Evolutionary conservation across 1,140 invertebrate species (phyloP).

Genomic region (Steinernema khuongi): DNA sequence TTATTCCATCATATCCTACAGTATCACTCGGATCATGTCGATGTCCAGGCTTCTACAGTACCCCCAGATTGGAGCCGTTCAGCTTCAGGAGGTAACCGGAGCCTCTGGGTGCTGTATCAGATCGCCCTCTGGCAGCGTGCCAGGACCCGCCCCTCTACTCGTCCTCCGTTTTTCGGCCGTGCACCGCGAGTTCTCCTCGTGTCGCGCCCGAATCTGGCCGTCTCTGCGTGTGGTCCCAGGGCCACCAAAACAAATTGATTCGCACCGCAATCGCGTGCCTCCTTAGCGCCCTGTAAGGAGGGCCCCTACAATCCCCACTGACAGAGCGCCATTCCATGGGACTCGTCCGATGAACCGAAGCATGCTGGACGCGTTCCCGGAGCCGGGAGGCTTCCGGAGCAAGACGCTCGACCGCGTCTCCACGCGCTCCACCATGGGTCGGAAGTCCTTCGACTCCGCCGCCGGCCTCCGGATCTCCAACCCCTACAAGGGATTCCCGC

Average conservation of each 20-base stretch:
- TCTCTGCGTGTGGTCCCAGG: no score
- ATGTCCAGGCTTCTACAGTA: not conserved
- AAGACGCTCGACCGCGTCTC: not conserved
- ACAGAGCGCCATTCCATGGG: not conserved
- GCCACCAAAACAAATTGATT: no score
- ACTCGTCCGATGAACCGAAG: not conserved
- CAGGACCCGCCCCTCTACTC: not conserved
- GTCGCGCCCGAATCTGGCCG: no score
- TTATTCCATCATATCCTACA: no score
- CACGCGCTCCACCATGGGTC: not conserved
- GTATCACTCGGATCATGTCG: not conserved
- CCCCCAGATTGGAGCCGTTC: not conserved
- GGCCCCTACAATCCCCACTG: no score
- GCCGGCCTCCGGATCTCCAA: not conserved
- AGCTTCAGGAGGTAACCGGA: not conserved
- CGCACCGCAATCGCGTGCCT: no score
- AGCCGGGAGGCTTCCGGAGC: not conserved
- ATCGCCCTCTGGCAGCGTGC: not conserved
- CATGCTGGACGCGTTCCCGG: constrained; percentile 1
- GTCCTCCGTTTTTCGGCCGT: not conserved
- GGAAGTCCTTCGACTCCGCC: not conserved
- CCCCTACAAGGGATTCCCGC: constrained; percentile 6
- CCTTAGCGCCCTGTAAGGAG: no score
- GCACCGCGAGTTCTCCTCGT: not conserved
- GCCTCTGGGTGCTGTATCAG: not conserved